A percentile compares a stretch with the other conserved stretches of the same genome.
Conservation (phyloP, 2,888 invertebrate species). For the Hypomecis punctinalis region DNA sequence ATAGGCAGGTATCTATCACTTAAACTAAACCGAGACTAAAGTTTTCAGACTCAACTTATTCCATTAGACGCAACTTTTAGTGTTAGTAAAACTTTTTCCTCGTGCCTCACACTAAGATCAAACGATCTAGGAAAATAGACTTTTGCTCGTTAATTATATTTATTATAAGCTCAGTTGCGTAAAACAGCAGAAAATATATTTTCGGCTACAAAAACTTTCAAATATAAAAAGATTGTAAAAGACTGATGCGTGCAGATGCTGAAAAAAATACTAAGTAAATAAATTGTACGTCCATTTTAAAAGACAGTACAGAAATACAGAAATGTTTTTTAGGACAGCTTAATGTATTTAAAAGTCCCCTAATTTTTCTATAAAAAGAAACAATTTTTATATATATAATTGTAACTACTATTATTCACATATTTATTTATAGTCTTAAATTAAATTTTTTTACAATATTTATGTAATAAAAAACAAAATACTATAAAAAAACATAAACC, state of each 20-base stretch:
- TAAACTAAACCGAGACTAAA: background rate
- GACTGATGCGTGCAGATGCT: background rate
- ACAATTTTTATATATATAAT: too few relatives aligned
- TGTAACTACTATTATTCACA: too few relatives aligned
- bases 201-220: slow-evolving; percentile 1
- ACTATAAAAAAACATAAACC: too few relatives aligned
- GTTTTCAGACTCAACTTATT: slow-evolving; percentile 1
- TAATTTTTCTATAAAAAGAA: too few relatives aligned
- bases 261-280: background rate
- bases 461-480: too few relatives aligned
- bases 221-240: background rate
- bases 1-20: too few relatives aligned
- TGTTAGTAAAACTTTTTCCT: slow-evolving; percentile 25
- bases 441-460: too few relatives aligned
- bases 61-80: slow-evolving; percentile 2
- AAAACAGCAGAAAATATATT: slow-evolving; percentile 18
- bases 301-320: too few relatives aligned
- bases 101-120: slow-evolving; percentile 23
- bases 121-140: slow-evolving; percentile 21
- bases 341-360: too few relatives aligned
- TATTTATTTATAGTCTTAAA: too few relatives aligned
- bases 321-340: too few relatives aligned
- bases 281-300: too few relatives aligned
- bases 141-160: slow-evolving; percentile 32
- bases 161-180: slow-evolving; percentile 24